Evolutionary conservation across 2,888 invertebrate genomes (phyloP).

Genomic region (Melolontha melolontha): DNA sequence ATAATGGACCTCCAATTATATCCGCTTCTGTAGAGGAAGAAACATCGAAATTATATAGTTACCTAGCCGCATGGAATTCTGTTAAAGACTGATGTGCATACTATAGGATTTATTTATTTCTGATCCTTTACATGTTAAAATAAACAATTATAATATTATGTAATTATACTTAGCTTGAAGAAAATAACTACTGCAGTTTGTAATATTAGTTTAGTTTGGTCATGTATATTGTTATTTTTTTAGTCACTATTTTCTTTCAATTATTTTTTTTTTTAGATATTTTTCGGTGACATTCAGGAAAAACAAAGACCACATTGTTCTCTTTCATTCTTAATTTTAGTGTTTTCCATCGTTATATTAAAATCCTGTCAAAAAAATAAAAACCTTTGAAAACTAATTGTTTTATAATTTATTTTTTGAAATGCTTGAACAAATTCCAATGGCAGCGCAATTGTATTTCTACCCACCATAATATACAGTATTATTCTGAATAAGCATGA

Average conservation of each 20-base stretch:
- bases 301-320: constrained; percentile 9
- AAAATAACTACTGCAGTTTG: constrained; percentile 10
- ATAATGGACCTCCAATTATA: constrained; percentile 18
- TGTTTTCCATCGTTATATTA: constrained; percentile 7
- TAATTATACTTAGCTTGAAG: constrained; percentile 32
- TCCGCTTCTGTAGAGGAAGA: constrained; percentile 30
- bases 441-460: no score
- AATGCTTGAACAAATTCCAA: no score
- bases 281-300: constrained; percentile 1
- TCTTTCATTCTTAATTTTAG: constrained; percentile 8
- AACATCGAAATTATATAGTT: constrained; percentile 47
- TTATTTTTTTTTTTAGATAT: constrained; percentile 23
- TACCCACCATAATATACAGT: no score
- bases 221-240: constrained; percentile 30
- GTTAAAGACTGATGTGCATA: constrained; percentile 50
- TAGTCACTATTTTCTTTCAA: constrained; percentile 14
- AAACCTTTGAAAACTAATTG: constrained; percentile 15
- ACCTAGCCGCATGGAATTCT: constrained; percentile 42
- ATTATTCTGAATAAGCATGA: no score
- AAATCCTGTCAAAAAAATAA: constrained; percentile 29
- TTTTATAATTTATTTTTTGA: neutral
- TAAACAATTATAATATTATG: constrained; percentile 25
- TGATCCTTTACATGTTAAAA: constrained; percentile 29
- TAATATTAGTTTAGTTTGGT: constrained; percentile 27
- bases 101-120: constrained; percentile 42